These are phyloP conservation scores for Carettochelys insculpta DNA, from an alignment of 2,113 vertebrate genomes.

Conservation along the genomic window DNA sequence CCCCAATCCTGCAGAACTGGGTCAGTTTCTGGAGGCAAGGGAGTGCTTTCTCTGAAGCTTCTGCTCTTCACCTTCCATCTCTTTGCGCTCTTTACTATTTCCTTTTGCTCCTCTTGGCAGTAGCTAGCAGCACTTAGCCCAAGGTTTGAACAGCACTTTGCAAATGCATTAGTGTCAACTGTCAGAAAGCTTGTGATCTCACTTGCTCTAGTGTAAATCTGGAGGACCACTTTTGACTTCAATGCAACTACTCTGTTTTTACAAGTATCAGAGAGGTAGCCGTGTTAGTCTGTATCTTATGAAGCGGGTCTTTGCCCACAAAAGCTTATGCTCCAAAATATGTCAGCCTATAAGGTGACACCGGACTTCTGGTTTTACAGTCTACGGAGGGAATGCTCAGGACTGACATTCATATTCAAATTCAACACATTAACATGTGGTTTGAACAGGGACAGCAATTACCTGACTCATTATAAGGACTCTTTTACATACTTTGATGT, in stretches of 20 bases:
- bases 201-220: neutral
- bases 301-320: no score
- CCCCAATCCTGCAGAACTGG: neutral
- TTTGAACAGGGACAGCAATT: no score
- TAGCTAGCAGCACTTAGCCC: neutral
- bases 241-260: neutral
- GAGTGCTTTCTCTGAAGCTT: neutral
- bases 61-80: neutral
- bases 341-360: no score
- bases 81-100: neutral
- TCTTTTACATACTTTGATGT: no score
- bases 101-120: neutral
- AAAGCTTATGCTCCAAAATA: no score
- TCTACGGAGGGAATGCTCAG: no score
- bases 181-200: neutral
- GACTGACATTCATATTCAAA: no score
- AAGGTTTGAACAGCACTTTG: neutral
- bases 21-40: neutral
- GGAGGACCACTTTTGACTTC: neutral
- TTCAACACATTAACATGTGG: no score
- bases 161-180: neutral
- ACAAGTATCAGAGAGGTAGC: no score
- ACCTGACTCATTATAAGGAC: no score
- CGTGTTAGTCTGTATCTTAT: no score
- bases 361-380: no score